phyloP scores from a whole-genome alignment of 2,888 invertebrate genomes.

The Chrysomela aeneicollis region DNA sequence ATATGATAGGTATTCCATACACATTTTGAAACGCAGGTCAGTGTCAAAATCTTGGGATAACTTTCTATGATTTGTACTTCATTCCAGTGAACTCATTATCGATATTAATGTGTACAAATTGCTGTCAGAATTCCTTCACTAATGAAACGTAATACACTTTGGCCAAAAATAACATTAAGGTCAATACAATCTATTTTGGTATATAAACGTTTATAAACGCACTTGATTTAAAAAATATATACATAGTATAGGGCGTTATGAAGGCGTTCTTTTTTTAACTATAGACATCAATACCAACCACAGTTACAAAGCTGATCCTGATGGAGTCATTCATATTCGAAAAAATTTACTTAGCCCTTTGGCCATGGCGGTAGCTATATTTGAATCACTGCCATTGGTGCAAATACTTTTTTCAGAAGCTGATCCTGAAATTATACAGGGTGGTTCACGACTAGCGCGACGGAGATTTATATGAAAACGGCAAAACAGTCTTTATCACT shows the following conservation, averaged over 20 bases:
- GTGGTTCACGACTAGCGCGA: too few relatives aligned
- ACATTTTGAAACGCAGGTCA: neutral
- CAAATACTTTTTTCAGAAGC: too few relatives aligned
- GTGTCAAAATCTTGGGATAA: neutral
- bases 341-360: too few relatives aligned
- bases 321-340: too few relatives aligned
- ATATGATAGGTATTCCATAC: neutral
- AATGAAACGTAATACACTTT: slow-evolving; percentile 20
- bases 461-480: too few relatives aligned
- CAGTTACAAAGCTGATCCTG: too few relatives aligned
- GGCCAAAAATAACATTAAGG: slow-evolving; percentile 43
- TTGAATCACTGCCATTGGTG: too few relatives aligned
- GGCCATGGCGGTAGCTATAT: too few relatives aligned
- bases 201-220: neutral
- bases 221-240: neutral
- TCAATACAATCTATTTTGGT: slow-evolving; percentile 37
- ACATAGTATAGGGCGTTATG: neutral
- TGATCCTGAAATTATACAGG: too few relatives aligned
- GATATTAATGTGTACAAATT: slow-evolving; percentile 1
- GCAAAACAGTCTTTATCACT: too few relatives aligned
- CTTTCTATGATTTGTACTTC: neutral
- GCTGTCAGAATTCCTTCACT: slow-evolving; percentile 1
- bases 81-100: neutral
- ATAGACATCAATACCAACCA: too few relatives aligned
- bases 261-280: neutral